phyloP scores from a whole-genome alignment of 2,113 vertebrate genomes.

The Rynchops niger region DNA sequence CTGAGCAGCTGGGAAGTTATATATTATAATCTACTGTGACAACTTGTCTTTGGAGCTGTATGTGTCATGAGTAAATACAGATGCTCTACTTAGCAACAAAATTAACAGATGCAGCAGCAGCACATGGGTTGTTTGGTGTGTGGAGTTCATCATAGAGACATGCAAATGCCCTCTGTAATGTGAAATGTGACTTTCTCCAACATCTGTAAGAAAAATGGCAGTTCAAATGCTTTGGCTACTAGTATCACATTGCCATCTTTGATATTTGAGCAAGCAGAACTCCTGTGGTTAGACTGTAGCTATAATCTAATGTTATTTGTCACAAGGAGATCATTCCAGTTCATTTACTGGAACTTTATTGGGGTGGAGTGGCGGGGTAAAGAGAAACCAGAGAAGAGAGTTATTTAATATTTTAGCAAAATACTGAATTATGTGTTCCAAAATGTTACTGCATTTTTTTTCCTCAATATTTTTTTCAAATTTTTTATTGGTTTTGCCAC shows the following conservation, averaged over 20 bases:
- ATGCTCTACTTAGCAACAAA: background rate
- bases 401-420: background rate
- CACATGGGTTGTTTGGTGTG: background rate
- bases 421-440: background rate
- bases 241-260: background rate
- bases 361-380: rapidly evolving
- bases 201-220: background rate
- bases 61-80: background rate
- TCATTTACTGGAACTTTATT: background rate
- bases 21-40: background rate
- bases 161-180: background rate
- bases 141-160: background rate
- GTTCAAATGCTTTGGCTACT: background rate
- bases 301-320: background rate
- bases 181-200: background rate
- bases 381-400: background rate
- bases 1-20: background rate
- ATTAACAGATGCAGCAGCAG: background rate
- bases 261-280: background rate
- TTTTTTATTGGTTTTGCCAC: background rate
- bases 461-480: background rate
- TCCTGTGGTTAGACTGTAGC: background rate
- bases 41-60: background rate
- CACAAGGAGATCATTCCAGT: background rate
- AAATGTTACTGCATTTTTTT: background rate